phyloP scores from a whole-genome alignment of 2,797 vertebrate genomes.

The Alosa sapidissima region DNA sequence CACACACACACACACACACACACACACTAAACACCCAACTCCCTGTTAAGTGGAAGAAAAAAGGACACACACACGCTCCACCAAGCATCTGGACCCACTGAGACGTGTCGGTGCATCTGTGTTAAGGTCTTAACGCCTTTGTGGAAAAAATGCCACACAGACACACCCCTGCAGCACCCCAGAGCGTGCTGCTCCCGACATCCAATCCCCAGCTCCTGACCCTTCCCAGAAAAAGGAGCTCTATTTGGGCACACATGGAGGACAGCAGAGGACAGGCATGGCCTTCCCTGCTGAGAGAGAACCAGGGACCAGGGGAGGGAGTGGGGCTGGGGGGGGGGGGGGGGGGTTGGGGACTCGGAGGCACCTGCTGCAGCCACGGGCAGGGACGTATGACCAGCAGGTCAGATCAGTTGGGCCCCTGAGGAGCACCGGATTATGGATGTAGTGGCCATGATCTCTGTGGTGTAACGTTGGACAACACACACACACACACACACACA shows the following conservation, averaged over 20 bases:
- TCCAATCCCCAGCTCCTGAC: background rate
- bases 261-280: background rate
- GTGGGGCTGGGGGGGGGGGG: no score
- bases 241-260: background rate
- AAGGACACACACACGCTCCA: background rate
- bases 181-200: background rate
- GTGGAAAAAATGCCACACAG: background rate
- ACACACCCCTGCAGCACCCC: background rate
- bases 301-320: no score
- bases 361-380: background rate
- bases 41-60: background rate
- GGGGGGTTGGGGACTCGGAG: background rate
- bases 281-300: background rate
- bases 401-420: background rate
- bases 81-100: background rate
- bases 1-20: background rate
- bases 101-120: constrained; percentile 19
- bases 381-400: background rate
- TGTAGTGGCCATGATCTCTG: no score
- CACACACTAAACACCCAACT: background rate
- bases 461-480: background rate
- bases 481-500: constrained; percentile 2
- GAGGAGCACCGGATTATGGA: no score
- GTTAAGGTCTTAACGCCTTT: background rate
- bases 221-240: constrained; percentile 10